A percentile compares a stretch with the other conserved stretches of the same genome.
phyloP scores from a whole-genome alignment of 64 coral and sea anemone species.

The Pocillopora damicornis region DNA sequence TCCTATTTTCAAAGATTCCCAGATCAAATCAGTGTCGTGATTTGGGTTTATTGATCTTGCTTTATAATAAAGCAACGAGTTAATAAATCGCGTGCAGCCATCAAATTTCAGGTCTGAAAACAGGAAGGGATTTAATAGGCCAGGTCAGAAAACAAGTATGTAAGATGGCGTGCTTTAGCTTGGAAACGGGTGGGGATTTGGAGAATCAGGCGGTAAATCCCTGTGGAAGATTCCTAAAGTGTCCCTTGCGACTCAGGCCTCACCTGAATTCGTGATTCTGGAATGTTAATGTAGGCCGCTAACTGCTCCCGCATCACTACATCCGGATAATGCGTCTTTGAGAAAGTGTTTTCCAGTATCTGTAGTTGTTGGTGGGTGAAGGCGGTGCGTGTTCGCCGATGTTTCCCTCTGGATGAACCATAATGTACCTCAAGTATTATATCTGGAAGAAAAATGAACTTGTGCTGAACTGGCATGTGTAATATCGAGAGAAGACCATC shows the following conservation, averaged over 20 bases:
- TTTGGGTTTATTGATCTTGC: too few species aligned
- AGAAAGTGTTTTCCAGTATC: constrained; percentile 77
- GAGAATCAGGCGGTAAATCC: too few species aligned
- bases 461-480: not conserved
- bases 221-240: too few species aligned
- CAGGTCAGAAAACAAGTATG: too few species aligned
- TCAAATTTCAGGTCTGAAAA: too few species aligned
- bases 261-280: constrained; percentile 86
- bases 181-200: too few species aligned
- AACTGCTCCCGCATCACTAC: constrained; percentile 85
- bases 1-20: too few species aligned
- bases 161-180: too few species aligned
- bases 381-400: constrained; percentile 78
- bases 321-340: constrained; percentile 89
- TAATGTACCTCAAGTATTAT: constrained; percentile 90
- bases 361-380: constrained; percentile 89
- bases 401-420: constrained; percentile 73
- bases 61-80: too few species aligned
- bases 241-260: not conserved
- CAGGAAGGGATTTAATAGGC: too few species aligned
- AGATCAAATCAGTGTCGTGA: too few species aligned
- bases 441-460: constrained; percentile 42
- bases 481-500: not conserved
- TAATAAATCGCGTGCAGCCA: too few species aligned
- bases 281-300: constrained; percentile 73